Evolutionary conservation across 1,140 invertebrate species (phyloP).

Genomic region (Formica exsecta): DNA sequence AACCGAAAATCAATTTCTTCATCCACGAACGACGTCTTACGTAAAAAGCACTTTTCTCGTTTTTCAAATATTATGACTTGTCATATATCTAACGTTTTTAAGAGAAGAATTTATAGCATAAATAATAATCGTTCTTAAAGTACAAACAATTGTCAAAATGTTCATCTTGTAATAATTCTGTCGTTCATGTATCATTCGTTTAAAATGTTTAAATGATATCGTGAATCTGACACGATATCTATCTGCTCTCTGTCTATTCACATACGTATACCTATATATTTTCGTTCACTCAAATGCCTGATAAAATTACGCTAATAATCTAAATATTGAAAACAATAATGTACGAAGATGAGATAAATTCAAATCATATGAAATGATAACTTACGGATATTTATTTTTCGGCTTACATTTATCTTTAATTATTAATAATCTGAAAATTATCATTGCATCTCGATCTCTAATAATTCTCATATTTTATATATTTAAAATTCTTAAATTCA

Average conservation of each 20-base stretch:
- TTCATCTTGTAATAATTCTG: conserved; percentile 4
- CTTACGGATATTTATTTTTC: neutral
- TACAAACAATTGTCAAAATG: neutral
- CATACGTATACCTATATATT: neutral
- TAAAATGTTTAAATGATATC: neutral
- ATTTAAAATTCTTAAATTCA: neutral
- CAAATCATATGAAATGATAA: neutral
- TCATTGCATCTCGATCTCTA: too few species aligned
- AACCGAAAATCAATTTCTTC: conserved; percentile 67
- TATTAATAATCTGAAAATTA: too few species aligned
- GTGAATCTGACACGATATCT: neutral
- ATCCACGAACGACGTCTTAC: conserved; percentile 50
- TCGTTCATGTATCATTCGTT: neutral
- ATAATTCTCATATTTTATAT: neutral
- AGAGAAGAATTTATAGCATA: neutral
- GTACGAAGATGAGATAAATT: neutral
- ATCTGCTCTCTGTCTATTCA: neutral
- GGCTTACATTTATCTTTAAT: neutral
- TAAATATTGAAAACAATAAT: conserved; percentile 6
- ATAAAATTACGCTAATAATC: neutral
- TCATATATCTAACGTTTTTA: neutral
- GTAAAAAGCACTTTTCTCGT: conserved; percentile 68
- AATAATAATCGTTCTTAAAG: neutral
- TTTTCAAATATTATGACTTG: conserved; percentile 60
- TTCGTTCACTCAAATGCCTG: neutral